These are phyloP conservation scores for Hydrozoanthus tunicans DNA, from an alignment of 64 coral and sea anemone species.

Conservation along the genomic window DNA sequence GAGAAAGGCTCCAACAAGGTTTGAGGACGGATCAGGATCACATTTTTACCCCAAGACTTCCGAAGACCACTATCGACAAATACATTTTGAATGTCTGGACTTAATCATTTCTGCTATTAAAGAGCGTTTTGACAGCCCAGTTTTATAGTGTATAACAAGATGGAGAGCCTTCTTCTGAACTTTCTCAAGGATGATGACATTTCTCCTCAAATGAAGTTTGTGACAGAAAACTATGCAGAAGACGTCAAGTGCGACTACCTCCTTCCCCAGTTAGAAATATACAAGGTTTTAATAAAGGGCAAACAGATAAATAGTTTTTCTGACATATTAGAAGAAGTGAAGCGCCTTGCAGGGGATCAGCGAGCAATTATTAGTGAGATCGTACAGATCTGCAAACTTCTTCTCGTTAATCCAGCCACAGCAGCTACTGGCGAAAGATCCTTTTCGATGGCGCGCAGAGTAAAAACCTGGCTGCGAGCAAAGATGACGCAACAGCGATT, in stretches of 20 bases:
- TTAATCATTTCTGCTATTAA: slow-evolving; percentile 32
- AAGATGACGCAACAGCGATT: slow-evolving; percentile 6
- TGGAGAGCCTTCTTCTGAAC: slow-evolving; percentile 15
- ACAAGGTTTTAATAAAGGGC: slow-evolving; percentile 35
- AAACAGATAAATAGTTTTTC: slow-evolving; percentile 10
- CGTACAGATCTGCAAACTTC: slow-evolving; percentile 42
- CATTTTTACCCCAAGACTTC: slow-evolving; percentile 17
- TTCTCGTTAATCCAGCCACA: slow-evolving; percentile 34
- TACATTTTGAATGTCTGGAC: slow-evolving; percentile 30
- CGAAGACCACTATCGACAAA: slow-evolving; percentile 18
- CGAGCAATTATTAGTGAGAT: slow-evolving; percentile 29
- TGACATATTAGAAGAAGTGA: slow-evolving; percentile 38
- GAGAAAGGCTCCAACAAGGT: slow-evolving; percentile 12
- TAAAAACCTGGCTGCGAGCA: slow-evolving; percentile 19
- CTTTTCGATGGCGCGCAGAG: slow-evolving; percentile 10
- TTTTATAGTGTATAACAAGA: slow-evolving; percentile 32
- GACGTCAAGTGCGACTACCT: slow-evolving; percentile 21
- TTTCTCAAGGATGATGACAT: slow-evolving; percentile 27
- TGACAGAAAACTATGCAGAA: slow-evolving; percentile 31
- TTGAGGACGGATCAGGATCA: slow-evolving; percentile 8
- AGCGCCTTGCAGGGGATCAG: slow-evolving; percentile 26
- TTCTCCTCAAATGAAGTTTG: slow-evolving; percentile 29
- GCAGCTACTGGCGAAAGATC: slow-evolving; percentile 31
- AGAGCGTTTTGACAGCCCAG: slow-evolving; percentile 30
- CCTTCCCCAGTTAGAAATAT: slow-evolving; percentile 31